phyloP scores from a whole-genome alignment of 2,113 vertebrate species.

The Cottus gobio region DNA sequence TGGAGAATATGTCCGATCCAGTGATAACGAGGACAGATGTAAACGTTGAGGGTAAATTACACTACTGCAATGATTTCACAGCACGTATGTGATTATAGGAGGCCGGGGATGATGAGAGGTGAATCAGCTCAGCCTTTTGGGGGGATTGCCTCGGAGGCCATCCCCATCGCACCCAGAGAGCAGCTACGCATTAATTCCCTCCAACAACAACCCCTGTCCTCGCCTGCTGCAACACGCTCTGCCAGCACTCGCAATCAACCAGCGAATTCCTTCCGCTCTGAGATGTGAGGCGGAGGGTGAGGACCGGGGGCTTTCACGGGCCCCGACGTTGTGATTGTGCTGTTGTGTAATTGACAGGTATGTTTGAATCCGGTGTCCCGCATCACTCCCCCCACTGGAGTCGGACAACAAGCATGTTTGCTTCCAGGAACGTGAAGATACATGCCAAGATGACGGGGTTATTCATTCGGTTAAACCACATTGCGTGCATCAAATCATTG shows the following conservation, averaged over 20 bases:
- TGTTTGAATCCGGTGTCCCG: constrained; percentile 51
- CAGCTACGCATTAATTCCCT: constrained; percentile 75
- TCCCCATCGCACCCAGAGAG: constrained; percentile 38
- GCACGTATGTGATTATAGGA: constrained; percentile 47
- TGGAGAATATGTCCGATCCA: constrained; percentile 10
- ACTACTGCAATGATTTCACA: constrained; percentile 23
- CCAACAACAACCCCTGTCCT: constrained; percentile 67
- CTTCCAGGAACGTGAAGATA: constrained; percentile 56
- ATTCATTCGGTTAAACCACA: constrained; percentile 37
- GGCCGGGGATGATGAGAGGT: constrained; percentile 25
- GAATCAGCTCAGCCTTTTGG: constrained; percentile 34
- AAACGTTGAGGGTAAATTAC: constrained; percentile 44
- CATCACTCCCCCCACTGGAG: not conserved
- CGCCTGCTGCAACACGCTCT: constrained; percentile 78
- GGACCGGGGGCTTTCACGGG: constrained; percentile 37
- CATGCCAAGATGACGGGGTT: constrained; percentile 49
- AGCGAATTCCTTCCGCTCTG: constrained; percentile 75
- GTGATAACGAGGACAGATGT: constrained; percentile 29
- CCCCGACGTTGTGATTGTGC: constrained; percentile 54
- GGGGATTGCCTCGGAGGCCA: constrained; percentile 6
- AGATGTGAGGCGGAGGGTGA: constrained; percentile 35
- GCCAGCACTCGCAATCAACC: constrained; percentile 55
- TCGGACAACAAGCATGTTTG: constrained; percentile 38
- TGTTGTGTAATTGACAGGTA: constrained; percentile 72
- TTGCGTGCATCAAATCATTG: constrained; percentile 26